Evolutionary conservation across 2,797 vertebrate species (phyloP).

Genomic region (Hylomyscus alleni): DNA sequence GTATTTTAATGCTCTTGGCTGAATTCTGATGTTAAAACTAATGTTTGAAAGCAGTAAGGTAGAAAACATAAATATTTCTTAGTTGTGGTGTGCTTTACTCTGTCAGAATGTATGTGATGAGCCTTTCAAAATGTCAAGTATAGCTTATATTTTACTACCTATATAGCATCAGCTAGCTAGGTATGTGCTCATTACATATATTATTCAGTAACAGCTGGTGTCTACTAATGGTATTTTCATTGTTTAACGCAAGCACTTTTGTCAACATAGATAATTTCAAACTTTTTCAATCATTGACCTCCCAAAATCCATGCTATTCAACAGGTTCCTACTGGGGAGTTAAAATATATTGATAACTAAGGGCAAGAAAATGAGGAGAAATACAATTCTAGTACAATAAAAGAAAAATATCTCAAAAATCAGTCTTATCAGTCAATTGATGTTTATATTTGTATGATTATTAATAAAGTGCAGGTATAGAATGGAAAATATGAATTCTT

Average conservation of each 20-base stretch:
- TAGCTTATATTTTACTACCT: neutral
- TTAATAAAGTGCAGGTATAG: neutral
- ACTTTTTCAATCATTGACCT: neutral
- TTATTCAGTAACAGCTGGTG: neutral
- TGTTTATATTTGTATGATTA: neutral
- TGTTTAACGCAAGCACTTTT: neutral
- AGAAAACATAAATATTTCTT: constrained; percentile 1
- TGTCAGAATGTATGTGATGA: neutral
- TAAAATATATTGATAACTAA: neutral
- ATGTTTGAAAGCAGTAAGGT: neutral
- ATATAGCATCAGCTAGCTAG: neutral
- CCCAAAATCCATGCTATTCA: neutral
- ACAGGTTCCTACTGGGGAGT: neutral
- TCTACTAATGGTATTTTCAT: neutral
- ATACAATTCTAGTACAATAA: neutral
- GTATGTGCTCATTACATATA: neutral
- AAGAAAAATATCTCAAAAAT: neutral
- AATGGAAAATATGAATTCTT: neutral
- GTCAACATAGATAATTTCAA: neutral
- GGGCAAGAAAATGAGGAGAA: neutral
- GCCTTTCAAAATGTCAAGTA: neutral
- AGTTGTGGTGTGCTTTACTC: neutral
- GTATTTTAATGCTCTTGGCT: neutral
- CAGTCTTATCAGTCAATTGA: neutral
- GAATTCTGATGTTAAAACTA: neutral